These are phyloP conservation scores for Peucedramus taeniatus DNA, from an alignment of 2,113 vertebrate genomes.

Conservation along the genomic window DNA sequence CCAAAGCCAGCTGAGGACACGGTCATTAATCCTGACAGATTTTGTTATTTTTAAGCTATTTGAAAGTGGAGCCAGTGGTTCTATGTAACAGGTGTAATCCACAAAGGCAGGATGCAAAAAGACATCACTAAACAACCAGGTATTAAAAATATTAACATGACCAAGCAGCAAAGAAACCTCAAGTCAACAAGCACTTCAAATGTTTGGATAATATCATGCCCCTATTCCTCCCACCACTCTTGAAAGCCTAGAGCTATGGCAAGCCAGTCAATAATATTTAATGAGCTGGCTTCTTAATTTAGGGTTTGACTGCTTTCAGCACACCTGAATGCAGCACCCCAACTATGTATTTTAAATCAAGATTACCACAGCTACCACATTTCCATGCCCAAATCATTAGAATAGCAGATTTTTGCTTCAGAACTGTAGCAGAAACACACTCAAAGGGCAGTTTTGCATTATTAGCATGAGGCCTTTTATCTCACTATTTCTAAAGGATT, in stretches of 20 bases:
- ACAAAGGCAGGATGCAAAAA: background rate
- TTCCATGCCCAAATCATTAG: background rate
- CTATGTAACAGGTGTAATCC: background rate
- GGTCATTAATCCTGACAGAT: background rate
- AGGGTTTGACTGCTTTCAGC: background rate
- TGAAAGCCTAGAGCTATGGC: background rate
- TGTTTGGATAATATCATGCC: background rate
- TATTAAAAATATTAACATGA: background rate
- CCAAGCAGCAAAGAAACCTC: background rate
- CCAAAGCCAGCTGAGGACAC: slow-evolving; percentile 10
- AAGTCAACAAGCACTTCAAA: background rate
- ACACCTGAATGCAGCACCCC: background rate
- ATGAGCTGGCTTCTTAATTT: background rate
- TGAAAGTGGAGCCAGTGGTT: background rate
- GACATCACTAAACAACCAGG: background rate
- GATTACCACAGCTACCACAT: background rate
- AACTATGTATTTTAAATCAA: background rate
- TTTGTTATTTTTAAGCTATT: background rate
- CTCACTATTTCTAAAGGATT: slow-evolving; percentile 27
- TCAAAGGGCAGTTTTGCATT: slow-evolving; percentile 21
- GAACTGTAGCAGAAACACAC: background rate
- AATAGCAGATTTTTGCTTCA: slow-evolving; percentile 3
- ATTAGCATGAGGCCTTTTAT: slow-evolving; percentile 36
- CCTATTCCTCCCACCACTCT: background rate
- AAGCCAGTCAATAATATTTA: background rate